Conservation (phyloP, 1,140 invertebrate species). For the Condylostylus longicornis region DNA sequence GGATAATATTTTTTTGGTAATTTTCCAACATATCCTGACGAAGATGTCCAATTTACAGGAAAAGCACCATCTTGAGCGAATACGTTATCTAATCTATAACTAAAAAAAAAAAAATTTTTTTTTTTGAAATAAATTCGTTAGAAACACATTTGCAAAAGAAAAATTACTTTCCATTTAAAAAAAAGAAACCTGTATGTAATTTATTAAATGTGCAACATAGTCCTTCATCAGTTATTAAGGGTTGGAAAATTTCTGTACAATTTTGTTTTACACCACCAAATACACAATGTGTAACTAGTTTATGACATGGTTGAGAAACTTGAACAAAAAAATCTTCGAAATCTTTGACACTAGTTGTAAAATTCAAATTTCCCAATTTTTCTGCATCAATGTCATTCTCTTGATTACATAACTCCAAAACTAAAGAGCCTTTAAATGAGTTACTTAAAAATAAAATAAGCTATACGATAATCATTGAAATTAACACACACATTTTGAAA, state of each 20-base stretch:
- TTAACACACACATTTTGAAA: conserved; percentile 22
- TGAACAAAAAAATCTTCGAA: no score
- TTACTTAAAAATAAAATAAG: no score
- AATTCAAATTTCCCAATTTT: no score
- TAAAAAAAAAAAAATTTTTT: no score
- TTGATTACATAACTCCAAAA: no score
- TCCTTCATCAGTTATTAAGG: conserved; percentile 63
- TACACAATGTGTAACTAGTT: conserved; percentile 48
- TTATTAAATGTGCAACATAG: conserved; percentile 69
- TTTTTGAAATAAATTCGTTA: conserved; percentile 36
- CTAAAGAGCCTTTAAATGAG: no score
- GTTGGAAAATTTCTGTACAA: conserved; percentile 54
- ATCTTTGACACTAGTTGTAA: no score
- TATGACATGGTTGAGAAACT: conserved; percentile 46
- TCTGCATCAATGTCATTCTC: no score
- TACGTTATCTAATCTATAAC: conserved; percentile 1
- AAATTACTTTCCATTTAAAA: no score
- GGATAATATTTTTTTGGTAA: conserved; percentile 40
- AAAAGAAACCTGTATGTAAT: conserved; percentile 44
- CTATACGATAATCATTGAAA: no score
- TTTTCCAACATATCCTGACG: conserved; percentile 43
- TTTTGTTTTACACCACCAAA: conserved; percentile 45
- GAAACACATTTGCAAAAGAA: not conserved
- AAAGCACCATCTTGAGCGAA: conserved; percentile 5
- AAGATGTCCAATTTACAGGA: conserved; percentile 54